Conservation (phyloP, 2,888 invertebrate species). For the Hoplodrina ambigua region DNA sequence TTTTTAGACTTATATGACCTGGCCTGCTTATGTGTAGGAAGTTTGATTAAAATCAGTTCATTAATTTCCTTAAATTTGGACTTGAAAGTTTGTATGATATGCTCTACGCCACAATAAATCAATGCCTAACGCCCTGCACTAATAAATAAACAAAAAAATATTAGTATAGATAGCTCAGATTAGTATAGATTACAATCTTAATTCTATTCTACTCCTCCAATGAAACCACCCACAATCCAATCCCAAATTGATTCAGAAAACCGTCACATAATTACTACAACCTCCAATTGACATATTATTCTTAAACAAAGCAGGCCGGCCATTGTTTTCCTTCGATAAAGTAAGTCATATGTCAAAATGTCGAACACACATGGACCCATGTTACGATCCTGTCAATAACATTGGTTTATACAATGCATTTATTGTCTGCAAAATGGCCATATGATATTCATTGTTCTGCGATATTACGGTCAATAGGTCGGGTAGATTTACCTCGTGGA, state of each 20-base stretch:
- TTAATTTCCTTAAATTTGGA: too few relatives aligned
- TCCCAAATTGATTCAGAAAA: constrained; percentile 23
- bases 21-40: too few relatives aligned
- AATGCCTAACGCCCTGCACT: too few relatives aligned
- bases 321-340: constrained; percentile 59
- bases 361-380: constrained; percentile 60
- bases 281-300: constrained; percentile 29
- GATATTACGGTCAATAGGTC: constrained; percentile 29
- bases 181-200: too few relatives aligned
- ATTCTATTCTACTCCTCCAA: too few relatives aligned
- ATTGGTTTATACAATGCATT: constrained; percentile 57
- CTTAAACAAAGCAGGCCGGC: constrained; percentile 40
- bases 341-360: constrained; percentile 63
- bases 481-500: constrained; percentile 8
- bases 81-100: too few relatives aligned
- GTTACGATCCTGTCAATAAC: constrained; percentile 60
- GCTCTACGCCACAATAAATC: too few relatives aligned
- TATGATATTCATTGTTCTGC: constrained; percentile 55
- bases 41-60: too few relatives aligned
- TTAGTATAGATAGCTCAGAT: too few relatives aligned
- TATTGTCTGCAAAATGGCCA: constrained; percentile 48
- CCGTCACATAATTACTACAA: constrained; percentile 39
- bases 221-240: background rate
- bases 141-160: too few relatives aligned
- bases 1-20: too few relatives aligned